Conservation (phyloP, 2,113 vertebrate species). For the Neofelis nebulosa region DNA sequence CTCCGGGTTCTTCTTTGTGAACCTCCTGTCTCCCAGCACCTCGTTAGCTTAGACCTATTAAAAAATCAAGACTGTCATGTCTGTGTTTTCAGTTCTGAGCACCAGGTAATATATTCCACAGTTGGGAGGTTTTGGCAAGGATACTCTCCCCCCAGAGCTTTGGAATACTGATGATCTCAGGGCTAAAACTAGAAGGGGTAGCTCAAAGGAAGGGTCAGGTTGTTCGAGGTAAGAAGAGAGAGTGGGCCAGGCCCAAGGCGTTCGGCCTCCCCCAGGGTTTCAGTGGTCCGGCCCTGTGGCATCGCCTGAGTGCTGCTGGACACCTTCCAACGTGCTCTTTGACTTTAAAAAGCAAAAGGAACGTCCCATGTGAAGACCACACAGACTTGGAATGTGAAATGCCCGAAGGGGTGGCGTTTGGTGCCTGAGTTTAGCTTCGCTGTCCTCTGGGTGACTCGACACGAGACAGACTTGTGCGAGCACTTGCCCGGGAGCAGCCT, state of each 20-base stretch:
- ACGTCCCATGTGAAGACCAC: background rate
- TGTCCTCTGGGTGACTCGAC: background rate
- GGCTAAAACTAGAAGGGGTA: background rate
- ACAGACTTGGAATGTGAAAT: background rate
- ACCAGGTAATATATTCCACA: background rate
- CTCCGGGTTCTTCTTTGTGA: background rate
- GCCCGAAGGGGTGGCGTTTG: background rate
- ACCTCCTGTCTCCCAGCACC: background rate
- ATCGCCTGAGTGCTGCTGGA: background rate
- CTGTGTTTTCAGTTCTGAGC: background rate
- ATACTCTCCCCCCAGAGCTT: background rate
- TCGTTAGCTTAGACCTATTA: background rate
- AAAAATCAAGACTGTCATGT: background rate
- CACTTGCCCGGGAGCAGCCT: background rate
- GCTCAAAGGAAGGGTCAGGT: background rate
- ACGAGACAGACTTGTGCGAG: accelerated
- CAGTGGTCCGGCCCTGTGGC: background rate
- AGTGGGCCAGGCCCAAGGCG: background rate
- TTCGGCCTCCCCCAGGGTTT: background rate
- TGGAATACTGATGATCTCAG: background rate
- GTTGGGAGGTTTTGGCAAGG: background rate
- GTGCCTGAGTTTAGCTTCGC: accelerated
- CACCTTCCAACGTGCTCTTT: background rate
- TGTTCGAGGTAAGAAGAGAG: background rate
- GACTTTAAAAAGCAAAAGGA: background rate